Evolutionary conservation across 2,888 invertebrate genomes (phyloP), one percentile per base, ranked within the genome.

Genomic region (Smittia aterrima): DNA sequence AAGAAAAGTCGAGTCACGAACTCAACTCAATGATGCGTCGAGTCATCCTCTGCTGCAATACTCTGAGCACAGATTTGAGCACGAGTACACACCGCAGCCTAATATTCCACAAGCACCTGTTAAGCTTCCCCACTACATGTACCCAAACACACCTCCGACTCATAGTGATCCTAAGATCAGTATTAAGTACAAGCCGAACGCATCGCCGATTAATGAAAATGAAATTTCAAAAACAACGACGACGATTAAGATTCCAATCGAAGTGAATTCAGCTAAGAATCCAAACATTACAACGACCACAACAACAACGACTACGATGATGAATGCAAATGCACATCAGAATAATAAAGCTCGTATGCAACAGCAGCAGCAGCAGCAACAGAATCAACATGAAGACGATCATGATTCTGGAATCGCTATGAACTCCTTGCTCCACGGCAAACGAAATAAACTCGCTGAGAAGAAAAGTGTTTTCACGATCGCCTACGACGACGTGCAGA

Each of bases 381-480:
- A 18, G 24, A 22, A 13, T 7, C 13, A n/a, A n/a, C 70, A 70
- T 53, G 90, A 90, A 77, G 91, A 91, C 78, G 90, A 92, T 79
- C 85, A 85, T 40, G 92, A 93, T 80, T 91, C 92, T 0, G 92
- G 91, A 0, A 92, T 92, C 77, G 90, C 90, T 6, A 88, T 92
- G 85, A 89, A 90, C 70, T 87, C 87, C 0, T 75, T 84, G 18
- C 84, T 87, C 75, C 83, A 85, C 66, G 85, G 87, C 7, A 87
- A 87, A 76, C 84, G 89, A 76, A 86, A 90, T 78, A 87, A 89
- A 18, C 90, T 90, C 76, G 89, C 90, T 2, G 94, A 95, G 79
- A 96, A 95, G 84, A 95, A 95, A 80, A 95, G 95, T 80, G 90
- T 96, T 27, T 96, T 96, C 79, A 94, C 94, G 6, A 96, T 96